Conservation (phyloP, 2,888 invertebrate species). For the Glyphotaelius pellucidus region DNA sequence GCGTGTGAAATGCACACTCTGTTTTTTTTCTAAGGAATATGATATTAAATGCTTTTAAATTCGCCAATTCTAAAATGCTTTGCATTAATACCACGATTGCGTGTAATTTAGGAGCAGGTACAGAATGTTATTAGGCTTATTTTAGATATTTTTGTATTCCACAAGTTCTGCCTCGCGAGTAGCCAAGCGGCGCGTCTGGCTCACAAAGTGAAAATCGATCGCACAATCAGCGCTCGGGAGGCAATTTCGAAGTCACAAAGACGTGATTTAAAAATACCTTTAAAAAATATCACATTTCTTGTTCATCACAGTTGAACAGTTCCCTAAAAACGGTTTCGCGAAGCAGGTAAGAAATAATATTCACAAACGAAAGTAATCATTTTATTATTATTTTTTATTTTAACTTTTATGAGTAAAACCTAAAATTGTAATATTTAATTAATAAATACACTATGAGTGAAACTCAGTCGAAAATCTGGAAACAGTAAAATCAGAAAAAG, state of each 20-base stretch:
- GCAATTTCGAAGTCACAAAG: constrained; percentile 38
- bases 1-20: too few species aligned
- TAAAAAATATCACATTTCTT: not conserved
- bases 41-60: not conserved
- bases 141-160: constrained; percentile 32
- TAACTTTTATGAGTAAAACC: too few species aligned
- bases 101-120: not conserved
- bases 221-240: constrained; percentile 50
- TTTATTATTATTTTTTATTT: too few species aligned
- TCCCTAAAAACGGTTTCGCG: not conserved
- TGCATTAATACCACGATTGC: not conserved
- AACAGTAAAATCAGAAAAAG: too few species aligned
- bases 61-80: not conserved
- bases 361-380: not conserved
- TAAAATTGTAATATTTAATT: too few species aligned
- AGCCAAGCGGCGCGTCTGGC: constrained; percentile 26
- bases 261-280: not conserved
- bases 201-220: constrained; percentile 56
- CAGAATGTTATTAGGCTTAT: not conserved
- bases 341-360: not conserved
- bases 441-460: too few species aligned
- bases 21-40: not conserved
- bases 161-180: not conserved
- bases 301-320: not conserved
- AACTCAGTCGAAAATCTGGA: too few species aligned